These are phyloP conservation scores for Rhopalosiphum maidis DNA, from an alignment of 1,140 invertebrate genomes.

Conservation along the genomic window DNA sequence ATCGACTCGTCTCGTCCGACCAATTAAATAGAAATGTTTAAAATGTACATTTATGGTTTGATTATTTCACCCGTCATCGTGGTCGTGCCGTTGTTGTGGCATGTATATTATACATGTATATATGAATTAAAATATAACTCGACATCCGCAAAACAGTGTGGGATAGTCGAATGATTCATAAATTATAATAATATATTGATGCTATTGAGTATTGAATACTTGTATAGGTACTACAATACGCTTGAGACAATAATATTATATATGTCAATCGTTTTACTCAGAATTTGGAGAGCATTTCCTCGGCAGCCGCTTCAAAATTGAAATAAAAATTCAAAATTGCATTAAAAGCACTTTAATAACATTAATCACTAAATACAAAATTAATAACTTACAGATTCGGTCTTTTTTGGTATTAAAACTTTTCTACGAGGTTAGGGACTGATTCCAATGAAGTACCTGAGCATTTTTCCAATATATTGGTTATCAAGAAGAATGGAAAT, in stretches of 20 bases:
- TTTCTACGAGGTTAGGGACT: neutral
- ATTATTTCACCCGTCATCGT: neutral
- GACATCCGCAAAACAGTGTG: neutral
- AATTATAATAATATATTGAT: neutral
- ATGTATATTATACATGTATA: neutral
- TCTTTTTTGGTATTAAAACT: neutral
- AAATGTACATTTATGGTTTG: conserved; percentile 1
- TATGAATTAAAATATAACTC: neutral
- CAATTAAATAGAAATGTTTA: conserved; percentile 46
- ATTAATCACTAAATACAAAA: neutral
- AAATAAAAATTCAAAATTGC: neutral
- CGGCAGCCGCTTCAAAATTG: too few relatives aligned
- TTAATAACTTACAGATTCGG: neutral
- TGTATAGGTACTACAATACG: too few relatives aligned
- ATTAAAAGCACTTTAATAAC: neutral
- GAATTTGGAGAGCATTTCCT: too few relatives aligned
- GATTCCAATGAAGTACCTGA: neutral
- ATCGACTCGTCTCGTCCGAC: conserved; percentile 6
- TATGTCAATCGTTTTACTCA: too few relatives aligned
- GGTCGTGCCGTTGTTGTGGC: neutral
- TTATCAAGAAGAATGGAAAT: neutral
- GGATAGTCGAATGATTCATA: neutral
- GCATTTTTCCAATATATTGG: neutral
- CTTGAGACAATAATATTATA: too few relatives aligned
- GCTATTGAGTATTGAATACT: neutral